Evolutionary conservation across 2,888 invertebrate species (phyloP), one percentile per base, ranked within the genome.

Genomic region (Trichogramma dendrolimi): DNA sequence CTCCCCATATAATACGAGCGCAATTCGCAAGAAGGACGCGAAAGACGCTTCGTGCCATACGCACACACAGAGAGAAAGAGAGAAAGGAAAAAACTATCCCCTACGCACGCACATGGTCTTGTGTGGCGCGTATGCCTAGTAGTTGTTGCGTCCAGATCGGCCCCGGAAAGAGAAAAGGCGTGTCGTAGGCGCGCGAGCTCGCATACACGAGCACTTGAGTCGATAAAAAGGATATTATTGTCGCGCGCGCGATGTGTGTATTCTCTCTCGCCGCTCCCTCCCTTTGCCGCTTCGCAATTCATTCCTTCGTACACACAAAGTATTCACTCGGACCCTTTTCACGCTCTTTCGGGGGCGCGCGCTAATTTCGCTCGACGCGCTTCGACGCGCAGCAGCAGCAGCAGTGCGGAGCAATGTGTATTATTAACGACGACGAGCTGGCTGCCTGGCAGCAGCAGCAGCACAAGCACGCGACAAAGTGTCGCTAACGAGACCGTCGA

Each of bases 141-240:
- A 27, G 27, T 27, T 27, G 27, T 27, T 27, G 27, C 27, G 27
- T 27, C 27, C 27, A 27, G 27, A 27, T 27, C 27, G 27, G 27
- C 27, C 27, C 27, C 5, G 27, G 40, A 47, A 52, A 46, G 41
- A 52, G 42, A 42, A n/a, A 44, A 14, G 50, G 41, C 38, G 41
- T 47, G 48, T 42, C 49, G 54, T 14, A n/a, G 42, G 42, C 14
- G 49, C 14, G 44, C 43, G 51, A 58, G 42, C 8, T 73, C 73
- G 75, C 71, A 71, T 71, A 73, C 67, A 69, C 68, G 68, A 52
- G 64, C 42, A 60, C 64, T 64, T 52, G 59, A 64, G 59, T 64
- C 60, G 65, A 68, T 68, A 73, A 73, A 75, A 76, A 76, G 72
- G 73, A 76, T 72, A 72, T 74, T 72, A 71, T 67, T 70, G 71